Base-by-base conservation (phyloP, 2,888 invertebrate genomes). In the Chironomus tentans region DNA sequence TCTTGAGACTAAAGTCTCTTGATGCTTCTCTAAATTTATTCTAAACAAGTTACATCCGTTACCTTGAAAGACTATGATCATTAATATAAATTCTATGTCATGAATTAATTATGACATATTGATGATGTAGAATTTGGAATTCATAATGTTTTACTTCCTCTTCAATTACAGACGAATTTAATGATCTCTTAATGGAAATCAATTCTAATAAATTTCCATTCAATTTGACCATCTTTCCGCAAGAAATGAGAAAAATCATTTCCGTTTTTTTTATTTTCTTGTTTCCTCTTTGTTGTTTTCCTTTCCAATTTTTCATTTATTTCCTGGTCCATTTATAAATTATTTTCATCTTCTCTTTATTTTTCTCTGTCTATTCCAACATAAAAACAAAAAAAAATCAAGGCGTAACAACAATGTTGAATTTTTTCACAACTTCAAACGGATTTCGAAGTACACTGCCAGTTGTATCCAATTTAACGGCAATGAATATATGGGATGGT, bases 401-500 rank as follows among this genome's bases (percentile, higher is more conserved):
- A 94, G 95, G 95, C 86, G 95, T 96, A 82, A 96, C 96, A 81
- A 96, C 96, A 85, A 96, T 96, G 95, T 91, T 96, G 91, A 96
- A 95, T 88, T 96, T 96, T 90, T 96, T 96, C 91, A 96, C 95
- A 81, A 96, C 95, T 82, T 94, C 94, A 80, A 94, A 94, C 83
- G 93, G 94, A 81, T 94, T 94, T 86, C 91, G 94, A 82, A 93
- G 93, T 80, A 95, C 95, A 74, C 87, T 96, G 82, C 96, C 96
- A 22, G 95, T 96, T 80, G 96, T 96, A 78, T 95, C 95, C 76
- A 95, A 96, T 85, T 85, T 96, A 81, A 95, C 95, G 76, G 96
- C 96, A 65, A 96, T 96, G 95, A 96, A 96, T 86, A 93, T 96
- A 74, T 96, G 96, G 96, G 96, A 96, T 83, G 95, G 95, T 77